phyloP scores from a whole-genome alignment of 2,113 vertebrate genomes.

The Tenrec ecaudatus region DNA sequence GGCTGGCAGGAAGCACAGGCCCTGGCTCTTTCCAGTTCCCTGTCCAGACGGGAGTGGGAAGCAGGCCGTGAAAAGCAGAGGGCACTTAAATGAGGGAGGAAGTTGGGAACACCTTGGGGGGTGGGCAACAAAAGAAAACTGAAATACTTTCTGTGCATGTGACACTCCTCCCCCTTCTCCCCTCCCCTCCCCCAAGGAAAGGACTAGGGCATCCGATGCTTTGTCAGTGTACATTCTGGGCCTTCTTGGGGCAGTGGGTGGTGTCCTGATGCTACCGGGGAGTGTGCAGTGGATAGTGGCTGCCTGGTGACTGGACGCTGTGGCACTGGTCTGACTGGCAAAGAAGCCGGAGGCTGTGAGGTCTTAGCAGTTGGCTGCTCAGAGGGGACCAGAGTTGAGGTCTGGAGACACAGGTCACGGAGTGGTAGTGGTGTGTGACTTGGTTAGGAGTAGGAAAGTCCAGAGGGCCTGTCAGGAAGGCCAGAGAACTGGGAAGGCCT shows the following conservation, averaged over 20 bases:
- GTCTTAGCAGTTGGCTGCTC: background rate
- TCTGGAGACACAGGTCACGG: background rate
- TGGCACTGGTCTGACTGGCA: background rate
- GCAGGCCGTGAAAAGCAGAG: background rate
- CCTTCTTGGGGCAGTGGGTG: background rate
- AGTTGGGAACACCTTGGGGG: background rate
- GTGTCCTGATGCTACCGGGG: background rate
- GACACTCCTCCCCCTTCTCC: no score
- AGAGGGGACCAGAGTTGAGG: background rate
- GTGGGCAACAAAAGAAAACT: background rate
- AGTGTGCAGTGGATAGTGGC: no score
- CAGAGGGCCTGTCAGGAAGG: background rate
- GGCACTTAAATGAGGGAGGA: background rate
- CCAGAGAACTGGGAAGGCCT: background rate
- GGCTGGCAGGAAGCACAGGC: background rate
- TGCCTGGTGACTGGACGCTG: background rate
- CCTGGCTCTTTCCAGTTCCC: background rate
- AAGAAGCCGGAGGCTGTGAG: background rate
- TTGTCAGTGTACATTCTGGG: background rate
- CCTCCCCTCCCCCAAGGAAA: background rate
- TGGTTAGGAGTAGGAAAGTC: background rate
- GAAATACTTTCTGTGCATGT: background rate
- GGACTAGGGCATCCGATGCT: background rate
- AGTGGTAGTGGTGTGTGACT: background rate
- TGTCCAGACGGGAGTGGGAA: background rate